phyloP scores from a whole-genome alignment of 1,140 invertebrate species.

The Lucilia cuprina region DNA sequence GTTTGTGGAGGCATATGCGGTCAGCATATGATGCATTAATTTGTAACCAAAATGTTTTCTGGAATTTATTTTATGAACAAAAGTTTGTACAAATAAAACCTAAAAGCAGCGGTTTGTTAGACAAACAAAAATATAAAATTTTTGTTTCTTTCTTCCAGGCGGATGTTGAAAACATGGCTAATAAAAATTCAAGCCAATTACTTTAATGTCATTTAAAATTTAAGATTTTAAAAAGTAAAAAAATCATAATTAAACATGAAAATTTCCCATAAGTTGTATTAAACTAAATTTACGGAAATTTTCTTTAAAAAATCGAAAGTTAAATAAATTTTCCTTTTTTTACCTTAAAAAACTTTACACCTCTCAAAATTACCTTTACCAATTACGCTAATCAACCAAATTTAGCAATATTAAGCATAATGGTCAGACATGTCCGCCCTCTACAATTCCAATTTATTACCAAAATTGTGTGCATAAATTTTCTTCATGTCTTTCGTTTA shows the following conservation, averaged over 20 bases:
- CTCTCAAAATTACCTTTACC: neutral
- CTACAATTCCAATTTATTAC: neutral
- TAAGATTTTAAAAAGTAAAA: no score
- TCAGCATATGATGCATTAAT: neutral
- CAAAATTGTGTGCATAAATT: neutral
- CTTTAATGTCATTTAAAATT: no score
- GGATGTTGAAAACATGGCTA: no score
- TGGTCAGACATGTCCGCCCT: neutral
- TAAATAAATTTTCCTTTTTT: neutral
- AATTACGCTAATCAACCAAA: neutral
- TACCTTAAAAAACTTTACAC: neutral
- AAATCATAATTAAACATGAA: no score
- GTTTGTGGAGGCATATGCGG: neutral
- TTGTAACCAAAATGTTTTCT: neutral
- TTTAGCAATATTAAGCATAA: neutral
- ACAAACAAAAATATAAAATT: neutral
- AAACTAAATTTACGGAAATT: no score
- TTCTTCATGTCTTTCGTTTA: no score
- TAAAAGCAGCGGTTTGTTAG: no score
- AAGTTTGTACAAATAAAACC: neutral
- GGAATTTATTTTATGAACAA: neutral
- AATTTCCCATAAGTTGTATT: no score
- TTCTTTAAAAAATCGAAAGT: no score
- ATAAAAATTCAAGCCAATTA: no score
- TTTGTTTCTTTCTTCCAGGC: no score